These are phyloP conservation scores for Phyto melanocephala DNA, from an alignment of 2,888 invertebrate species.

Conservation along the genomic window DNA sequence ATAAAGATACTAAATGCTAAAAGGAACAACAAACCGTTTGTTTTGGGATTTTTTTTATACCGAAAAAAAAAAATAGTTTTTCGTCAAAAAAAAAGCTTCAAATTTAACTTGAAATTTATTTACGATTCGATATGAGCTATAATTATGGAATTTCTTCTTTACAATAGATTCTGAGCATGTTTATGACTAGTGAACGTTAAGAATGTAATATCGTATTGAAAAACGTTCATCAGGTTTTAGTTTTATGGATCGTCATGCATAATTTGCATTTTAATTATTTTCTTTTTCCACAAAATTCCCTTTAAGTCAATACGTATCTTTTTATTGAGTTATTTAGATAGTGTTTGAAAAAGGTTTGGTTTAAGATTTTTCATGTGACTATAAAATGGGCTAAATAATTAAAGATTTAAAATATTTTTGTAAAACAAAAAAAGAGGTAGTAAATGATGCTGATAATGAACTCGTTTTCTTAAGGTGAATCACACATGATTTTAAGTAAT, in stretches of 20 bases:
- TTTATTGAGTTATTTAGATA: too few species aligned
- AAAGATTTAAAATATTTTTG: too few species aligned
- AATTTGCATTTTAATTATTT: neutral
- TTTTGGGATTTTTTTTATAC: neutral
- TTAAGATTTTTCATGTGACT: too few species aligned
- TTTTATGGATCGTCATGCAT: neutral
- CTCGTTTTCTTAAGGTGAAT: too few species aligned
- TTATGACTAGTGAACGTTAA: slow-evolving; percentile 5
- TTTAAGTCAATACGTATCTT: neutral
- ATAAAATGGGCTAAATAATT: too few species aligned
- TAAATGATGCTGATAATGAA: too few species aligned
- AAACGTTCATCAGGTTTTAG: neutral
- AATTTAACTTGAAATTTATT: neutral
- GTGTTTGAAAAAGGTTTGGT: too few species aligned
- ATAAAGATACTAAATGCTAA: slow-evolving; percentile 46
- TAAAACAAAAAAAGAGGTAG: too few species aligned
- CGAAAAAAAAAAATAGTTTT: neutral
- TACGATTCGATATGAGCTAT: neutral
- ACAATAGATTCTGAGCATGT: neutral
- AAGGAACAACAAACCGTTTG: neutral
- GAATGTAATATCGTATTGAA: neutral
- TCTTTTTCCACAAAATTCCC: neutral
- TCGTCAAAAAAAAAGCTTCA: neutral
- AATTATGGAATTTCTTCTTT: slow-evolving; percentile 3
- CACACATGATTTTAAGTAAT: too few species aligned